Evolutionary conservation across 2,888 invertebrate genomes (phyloP), one percentile per base, ranked within the genome.

Genomic region (Hyposoter didymator): DNA sequence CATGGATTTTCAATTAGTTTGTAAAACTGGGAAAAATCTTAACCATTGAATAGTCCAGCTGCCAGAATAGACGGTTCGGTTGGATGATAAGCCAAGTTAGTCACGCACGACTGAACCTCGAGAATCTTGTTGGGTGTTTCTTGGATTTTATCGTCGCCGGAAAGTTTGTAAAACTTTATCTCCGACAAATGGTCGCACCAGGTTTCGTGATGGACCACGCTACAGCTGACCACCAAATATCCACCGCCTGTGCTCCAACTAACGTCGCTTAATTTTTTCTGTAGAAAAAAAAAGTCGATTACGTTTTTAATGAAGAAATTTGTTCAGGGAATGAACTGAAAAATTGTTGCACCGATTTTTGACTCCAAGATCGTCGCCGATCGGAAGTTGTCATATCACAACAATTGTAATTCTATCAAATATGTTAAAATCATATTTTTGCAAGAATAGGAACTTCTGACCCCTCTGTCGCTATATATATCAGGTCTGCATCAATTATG

Each of bases 41-140:
- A 84, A 93, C 93, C 93, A 87, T 93, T 93, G 62, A 91, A 92
- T 80, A 93, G 87, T 49, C 95, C 95, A 84, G 94, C 94, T 39
- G 94, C 95, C 67, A 95, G 90, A 79, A 95, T 93, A 2, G 94
- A 93, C 0, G 95, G 94, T 87, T 94, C 93, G 2, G 90, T 90
- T 2, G 95, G 94, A 91, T 95, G 95, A 91, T 95, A 95, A 59
- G 93, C 89, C 19, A 95, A 84, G 7, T 92, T 88, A 12, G 94
- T 94, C 10, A 95, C 92, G 76, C 95, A 95, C 28, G 94, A 92
- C 84, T 94, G 92, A 17, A 90, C 89, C 84, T 93, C 92, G 39
- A 93, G 84, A 19, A 84, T 88, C 85, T 89, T 93, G 22, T 82
- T 89, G 17, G 92, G 90, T 7, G 78, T 85, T 43, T 90, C 86